Percentiles rank a stretch among this genome's conserved stretches.
Evolutionary conservation across 2,888 invertebrate genomes (phyloP).

Genomic region (Xestia sexstrigata): DNA sequence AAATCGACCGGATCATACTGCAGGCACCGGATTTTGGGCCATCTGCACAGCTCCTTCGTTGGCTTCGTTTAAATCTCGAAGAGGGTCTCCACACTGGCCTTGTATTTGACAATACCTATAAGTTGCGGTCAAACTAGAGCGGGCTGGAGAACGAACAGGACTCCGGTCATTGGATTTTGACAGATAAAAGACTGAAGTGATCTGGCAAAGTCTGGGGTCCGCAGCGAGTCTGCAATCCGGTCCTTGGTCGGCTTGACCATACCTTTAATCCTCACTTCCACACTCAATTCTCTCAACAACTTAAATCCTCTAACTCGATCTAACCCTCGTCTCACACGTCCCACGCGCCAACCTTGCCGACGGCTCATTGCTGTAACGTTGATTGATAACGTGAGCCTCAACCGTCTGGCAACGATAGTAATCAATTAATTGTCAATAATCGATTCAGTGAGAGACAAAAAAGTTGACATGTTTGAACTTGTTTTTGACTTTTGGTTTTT

Average conservation of each 20-base stretch:
- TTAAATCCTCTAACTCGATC: slow-evolving; percentile 23
- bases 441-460: slow-evolving; percentile 46
- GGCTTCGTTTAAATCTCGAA: too few relatives aligned
- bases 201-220: too few relatives aligned
- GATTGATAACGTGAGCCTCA: slow-evolving; percentile 52
- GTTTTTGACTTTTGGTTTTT: slow-evolving; percentile 23
- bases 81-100: too few relatives aligned
- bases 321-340: slow-evolving; percentile 42
- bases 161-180: neutral
- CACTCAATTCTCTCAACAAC: slow-evolving; percentile 17
- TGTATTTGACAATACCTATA: too few relatives aligned
- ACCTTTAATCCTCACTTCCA: slow-evolving; percentile 10
- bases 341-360: slow-evolving; percentile 51
- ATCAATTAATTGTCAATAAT: slow-evolving; percentile 60
- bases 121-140: too few relatives aligned
- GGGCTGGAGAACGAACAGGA: neutral
- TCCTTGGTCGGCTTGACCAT: too few relatives aligned
- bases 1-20: neutral
- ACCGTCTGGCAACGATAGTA: slow-evolving; percentile 47
- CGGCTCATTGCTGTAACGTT: slow-evolving; percentile 54
- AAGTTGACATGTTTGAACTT: slow-evolving; percentile 21
- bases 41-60: too few relatives aligned
- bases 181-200: neutral
- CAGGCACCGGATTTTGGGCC: neutral
- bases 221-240: neutral